A percentile compares a stretch with the other conserved stretches of the same genome.
phyloP scores from a whole-genome alignment of 1,140 invertebrate species.

The Drosophila kanapiae region DNA sequence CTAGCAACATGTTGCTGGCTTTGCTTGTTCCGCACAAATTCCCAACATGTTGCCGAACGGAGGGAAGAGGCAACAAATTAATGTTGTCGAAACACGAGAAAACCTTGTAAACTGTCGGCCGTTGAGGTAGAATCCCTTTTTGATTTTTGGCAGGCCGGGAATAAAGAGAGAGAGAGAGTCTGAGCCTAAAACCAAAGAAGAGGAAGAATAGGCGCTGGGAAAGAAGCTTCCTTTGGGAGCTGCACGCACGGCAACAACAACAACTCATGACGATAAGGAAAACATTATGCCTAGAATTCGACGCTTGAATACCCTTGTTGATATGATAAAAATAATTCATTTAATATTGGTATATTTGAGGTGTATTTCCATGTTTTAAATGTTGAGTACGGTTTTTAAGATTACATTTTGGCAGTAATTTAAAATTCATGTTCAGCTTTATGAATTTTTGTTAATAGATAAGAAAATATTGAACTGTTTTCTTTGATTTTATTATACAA shows the following conservation, averaged over 20 bases:
- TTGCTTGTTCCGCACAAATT: background rate
- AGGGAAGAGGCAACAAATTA: conserved; percentile 58
- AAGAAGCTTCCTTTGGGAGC: conserved; percentile 34
- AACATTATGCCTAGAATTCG: background rate
- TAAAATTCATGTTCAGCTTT: no score
- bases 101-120: conserved; percentile 64
- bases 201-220: conserved; percentile 36
- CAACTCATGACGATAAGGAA: conserved; percentile 12
- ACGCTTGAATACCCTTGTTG: background rate
- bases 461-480: no score
- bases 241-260: conserved; percentile 60
- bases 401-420: no score
- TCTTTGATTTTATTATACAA: no score
- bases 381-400: no score
- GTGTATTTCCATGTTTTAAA: no score
- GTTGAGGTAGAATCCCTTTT: conserved; percentile 43
- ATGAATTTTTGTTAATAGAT: no score
- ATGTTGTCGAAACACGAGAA: conserved; percentile 72
- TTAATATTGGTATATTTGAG: no score
- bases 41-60: conserved; percentile 34
- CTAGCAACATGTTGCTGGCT: conserved; percentile 52
- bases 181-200: conserved; percentile 1
- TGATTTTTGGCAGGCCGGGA: conserved; percentile 48
- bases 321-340: background rate
- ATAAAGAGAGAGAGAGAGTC: conserved; percentile 1